Evolutionary conservation across 2,888 invertebrate genomes (phyloP).

Genomic region (Apomyelois bistriatella): DNA sequence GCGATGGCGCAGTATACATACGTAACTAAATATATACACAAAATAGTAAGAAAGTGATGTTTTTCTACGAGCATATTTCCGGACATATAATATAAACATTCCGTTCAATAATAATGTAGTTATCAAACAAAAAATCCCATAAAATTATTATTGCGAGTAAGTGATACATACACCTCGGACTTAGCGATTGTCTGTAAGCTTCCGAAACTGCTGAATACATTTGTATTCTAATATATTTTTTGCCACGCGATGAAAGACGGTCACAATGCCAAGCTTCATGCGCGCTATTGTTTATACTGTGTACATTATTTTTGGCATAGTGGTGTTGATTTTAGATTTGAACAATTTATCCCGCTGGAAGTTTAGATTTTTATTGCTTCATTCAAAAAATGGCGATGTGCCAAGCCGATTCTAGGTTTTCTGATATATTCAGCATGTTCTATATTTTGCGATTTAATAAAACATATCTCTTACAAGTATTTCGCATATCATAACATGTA

Average conservation of each 20-base stretch:
- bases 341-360: conserved; percentile 59
- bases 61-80: no score
- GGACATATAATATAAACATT: no score
- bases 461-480: background rate
- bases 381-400: conserved; percentile 58
- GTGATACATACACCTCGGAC: no score
- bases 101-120: no score
- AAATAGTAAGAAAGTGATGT: no score
- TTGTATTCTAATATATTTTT: background rate
- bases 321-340: conserved; percentile 38
- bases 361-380: conserved; percentile 68
- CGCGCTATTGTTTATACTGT: conserved; percentile 49
- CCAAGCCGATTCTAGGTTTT: conserved; percentile 56
- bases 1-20: no score
- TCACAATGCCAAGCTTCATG: conserved; percentile 23
- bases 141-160: no score
- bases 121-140: no score
- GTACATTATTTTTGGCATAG: conserved; percentile 58
- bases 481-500: no score
- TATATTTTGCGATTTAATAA: conserved; percentile 21
- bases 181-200: no score
- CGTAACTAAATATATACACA: no score
- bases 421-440: conserved; percentile 56
- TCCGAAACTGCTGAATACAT: no score
- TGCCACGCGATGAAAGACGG: background rate